phyloP scores from a whole-genome alignment of 2,797 vertebrate genomes.

The Brachyalestes nurse region DNA sequence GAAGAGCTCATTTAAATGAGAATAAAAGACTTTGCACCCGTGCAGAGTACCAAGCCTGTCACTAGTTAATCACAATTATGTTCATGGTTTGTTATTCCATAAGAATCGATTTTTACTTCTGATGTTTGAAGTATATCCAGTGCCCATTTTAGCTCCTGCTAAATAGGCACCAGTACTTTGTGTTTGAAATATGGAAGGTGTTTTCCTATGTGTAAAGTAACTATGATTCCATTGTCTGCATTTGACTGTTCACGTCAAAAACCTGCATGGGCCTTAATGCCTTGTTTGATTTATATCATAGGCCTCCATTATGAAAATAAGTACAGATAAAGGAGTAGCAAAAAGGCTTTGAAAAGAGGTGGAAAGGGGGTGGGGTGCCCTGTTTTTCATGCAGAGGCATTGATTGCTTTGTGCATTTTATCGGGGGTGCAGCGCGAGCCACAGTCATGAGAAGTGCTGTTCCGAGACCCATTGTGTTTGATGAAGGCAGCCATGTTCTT shows the following conservation, averaged over 20 bases:
- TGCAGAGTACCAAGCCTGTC: slow-evolving; percentile 16
- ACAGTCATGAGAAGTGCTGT: slow-evolving; percentile 64
- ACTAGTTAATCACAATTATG: not conserved
- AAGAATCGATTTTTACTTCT: not conserved
- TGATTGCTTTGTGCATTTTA: slow-evolving; percentile 66
- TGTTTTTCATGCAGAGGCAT: slow-evolving; percentile 52
- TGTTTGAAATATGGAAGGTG: not conserved
- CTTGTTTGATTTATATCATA: slow-evolving; percentile 52
- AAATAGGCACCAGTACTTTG: not conserved
- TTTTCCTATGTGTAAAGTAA: not conserved
- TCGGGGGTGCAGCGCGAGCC: slow-evolving; percentile 64
- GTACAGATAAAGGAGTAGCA: slow-evolving; percentile 44
- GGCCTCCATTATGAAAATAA: slow-evolving; percentile 48
- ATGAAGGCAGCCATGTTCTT: slow-evolving; percentile 71
- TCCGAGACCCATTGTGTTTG: slow-evolving; percentile 62
- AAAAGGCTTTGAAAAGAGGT: slow-evolving; percentile 61
- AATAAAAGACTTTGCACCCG: slow-evolving; percentile 16
- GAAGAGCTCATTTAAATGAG: slow-evolving; percentile 33
- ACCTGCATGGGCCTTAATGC: slow-evolving; percentile 30
- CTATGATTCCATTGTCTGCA: too few species aligned
- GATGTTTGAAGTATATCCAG: not conserved
- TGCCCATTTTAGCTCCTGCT: too few species aligned
- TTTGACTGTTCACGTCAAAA: not conserved
- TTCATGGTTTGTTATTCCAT: not conserved
- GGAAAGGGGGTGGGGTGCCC: slow-evolving; percentile 35